Evolutionary conservation across 2,888 invertebrate species (phyloP), one percentile per base, ranked within the genome.

Genomic region (Abrostola triplasia): DNA sequence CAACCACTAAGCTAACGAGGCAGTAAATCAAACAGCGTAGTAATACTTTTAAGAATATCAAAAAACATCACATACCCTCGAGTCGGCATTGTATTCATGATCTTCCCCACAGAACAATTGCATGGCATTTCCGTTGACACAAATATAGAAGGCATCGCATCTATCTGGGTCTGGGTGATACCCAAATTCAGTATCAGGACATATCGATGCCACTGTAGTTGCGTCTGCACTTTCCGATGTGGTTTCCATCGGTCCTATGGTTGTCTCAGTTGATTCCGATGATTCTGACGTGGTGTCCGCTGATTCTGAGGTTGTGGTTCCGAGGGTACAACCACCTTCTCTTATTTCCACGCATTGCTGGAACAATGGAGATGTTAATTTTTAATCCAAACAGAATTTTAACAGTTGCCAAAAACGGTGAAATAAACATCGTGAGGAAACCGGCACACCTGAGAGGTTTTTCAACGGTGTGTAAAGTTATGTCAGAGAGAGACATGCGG

Each of bases 51-150:
- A 24, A 24, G 24, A 24, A 24, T 24, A 24, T 24, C 24, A 24
- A 24, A 1, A 24, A 24, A 1, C 4, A 24, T 24, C 11, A 59
- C 77, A 79, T 68, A 85, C 87, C 13, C 40, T 53, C 5, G 44
- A 5, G 0, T 38, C 38, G 4, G 49, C 50, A 13, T 55, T 52
- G 24, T 61, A 72, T 6, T 72, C 72, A 0, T 37, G 37, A 0
- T 69, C 72, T 9, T 40, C 47, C 47, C 49, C 53, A 36, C 72
- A 72, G 1, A 11, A 5, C 24, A 69, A 10, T n/a, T 36, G 24
- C 6, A 68, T 36, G 0, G 60, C 47, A 5, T 24, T 38, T 2
- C 60, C 52, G 7, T 11, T 42, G 0, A 52, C 6, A 10, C 72
- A 72, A n/a, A 69, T n/a, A 35, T 61, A 77, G 57, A 74, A 77